phyloP scores from a whole-genome alignment of 2,888 invertebrate species.

The Mactromeris polynyma region DNA sequence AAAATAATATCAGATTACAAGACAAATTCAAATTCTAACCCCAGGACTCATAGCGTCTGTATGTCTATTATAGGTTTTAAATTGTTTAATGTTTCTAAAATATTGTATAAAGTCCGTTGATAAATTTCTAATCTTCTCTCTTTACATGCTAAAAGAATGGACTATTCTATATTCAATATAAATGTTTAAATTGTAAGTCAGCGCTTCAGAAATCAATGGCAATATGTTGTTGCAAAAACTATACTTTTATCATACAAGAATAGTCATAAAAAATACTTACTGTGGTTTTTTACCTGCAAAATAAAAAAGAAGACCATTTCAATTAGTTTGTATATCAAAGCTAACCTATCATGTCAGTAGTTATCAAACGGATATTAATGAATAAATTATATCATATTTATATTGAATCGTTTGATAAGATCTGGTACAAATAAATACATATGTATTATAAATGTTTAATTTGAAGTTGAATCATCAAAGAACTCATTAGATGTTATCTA shows the following conservation, averaged over 20 bases:
- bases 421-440: neutral
- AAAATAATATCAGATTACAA: no score
- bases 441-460: neutral
- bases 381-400: neutral
- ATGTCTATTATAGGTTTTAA: no score
- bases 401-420: neutral
- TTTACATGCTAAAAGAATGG: no score
- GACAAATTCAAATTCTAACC: no score
- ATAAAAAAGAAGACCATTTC: constrained; percentile 35
- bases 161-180: no score
- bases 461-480: neutral
- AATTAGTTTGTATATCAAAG: neutral
- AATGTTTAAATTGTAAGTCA: no score
- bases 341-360: neutral
- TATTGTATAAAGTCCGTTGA: no score
- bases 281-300: constrained; percentile 74
- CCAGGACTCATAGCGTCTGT: no score
- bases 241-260: neutral
- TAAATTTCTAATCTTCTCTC: no score
- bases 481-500: neutral
- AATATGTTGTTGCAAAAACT: neutral
- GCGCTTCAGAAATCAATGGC: neutral
- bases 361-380: neutral
- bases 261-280: constrained; percentile 67
- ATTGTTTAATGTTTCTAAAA: no score